These are phyloP conservation scores for Teleogryllus oceanicus DNA, from an alignment of 2,888 invertebrate genomes.

Conservation along the genomic window DNA sequence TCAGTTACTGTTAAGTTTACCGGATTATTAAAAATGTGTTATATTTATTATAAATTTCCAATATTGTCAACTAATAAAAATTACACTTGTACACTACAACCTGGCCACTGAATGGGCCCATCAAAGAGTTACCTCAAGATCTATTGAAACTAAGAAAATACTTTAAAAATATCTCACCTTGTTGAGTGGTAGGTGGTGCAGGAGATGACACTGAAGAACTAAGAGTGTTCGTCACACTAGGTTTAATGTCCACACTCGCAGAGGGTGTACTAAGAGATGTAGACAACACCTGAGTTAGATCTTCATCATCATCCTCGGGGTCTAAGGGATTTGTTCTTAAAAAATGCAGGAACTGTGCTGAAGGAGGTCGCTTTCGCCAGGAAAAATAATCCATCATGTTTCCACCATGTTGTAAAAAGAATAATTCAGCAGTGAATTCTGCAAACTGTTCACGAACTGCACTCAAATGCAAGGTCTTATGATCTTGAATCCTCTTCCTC, in stretches of 20 bases:
- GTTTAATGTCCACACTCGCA: slow-evolving; percentile 57
- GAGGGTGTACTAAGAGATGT: slow-evolving; percentile 42
- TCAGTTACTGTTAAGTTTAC: too few species aligned
- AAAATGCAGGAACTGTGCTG: slow-evolving; percentile 70
- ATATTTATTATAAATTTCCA: too few species aligned
- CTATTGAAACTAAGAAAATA: not conserved
- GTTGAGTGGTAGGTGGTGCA: slow-evolving; percentile 55
- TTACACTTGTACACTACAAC: too few species aligned
- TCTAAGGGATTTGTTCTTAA: slow-evolving; percentile 69
- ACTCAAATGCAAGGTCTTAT: slow-evolving; percentile 66
- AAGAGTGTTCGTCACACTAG: slow-evolving; percentile 56
- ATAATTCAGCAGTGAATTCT: slow-evolving; percentile 78
- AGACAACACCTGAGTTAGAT: slow-evolving; percentile 44
- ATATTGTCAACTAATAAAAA: too few species aligned
- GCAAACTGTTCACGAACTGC: slow-evolving; percentile 66
- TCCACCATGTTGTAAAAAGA: slow-evolving; percentile 80
- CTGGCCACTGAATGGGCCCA: too few species aligned
- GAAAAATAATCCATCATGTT: slow-evolving; percentile 83
- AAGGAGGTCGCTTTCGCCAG: slow-evolving; percentile 78
- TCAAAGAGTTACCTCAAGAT: too few species aligned
- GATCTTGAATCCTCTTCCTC: slow-evolving; percentile 67
- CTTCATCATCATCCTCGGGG: slow-evolving; percentile 55
- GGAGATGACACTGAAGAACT: slow-evolving; percentile 60
- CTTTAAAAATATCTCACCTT: slow-evolving; percentile 48
- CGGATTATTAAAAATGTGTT: too few species aligned